phyloP scores from a whole-genome alignment of 2,113 vertebrate species.

The Laticauda laticaudata region DNA sequence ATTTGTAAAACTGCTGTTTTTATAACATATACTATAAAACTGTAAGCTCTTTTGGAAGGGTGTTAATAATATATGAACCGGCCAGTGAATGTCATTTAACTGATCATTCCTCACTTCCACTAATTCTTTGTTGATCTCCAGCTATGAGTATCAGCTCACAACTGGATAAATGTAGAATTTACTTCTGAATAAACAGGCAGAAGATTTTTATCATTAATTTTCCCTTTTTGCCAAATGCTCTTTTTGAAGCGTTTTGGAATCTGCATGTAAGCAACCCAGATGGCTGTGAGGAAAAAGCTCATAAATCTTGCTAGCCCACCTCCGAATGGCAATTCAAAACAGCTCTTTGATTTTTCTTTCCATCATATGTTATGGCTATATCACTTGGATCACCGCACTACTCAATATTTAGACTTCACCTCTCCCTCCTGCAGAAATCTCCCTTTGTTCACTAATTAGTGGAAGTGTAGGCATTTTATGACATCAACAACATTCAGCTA shows the following conservation, averaged over 20 bases:
- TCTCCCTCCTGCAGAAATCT: conserved; percentile 18
- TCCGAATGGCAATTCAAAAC: conserved; percentile 20
- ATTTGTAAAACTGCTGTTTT: background rate
- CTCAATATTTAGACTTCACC: conserved; percentile 26
- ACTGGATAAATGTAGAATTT: background rate
- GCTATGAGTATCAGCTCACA: background rate
- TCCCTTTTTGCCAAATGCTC: background rate
- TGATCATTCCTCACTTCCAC: background rate
- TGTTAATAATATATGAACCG: background rate
- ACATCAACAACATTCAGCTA: conserved; percentile 24
- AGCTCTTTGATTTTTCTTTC: conserved; percentile 24
- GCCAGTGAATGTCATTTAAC: background rate
- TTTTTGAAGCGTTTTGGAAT: conserved; percentile 35
- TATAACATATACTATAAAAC: background rate
- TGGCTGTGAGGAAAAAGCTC: background rate
- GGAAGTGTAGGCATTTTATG: conserved; percentile 38
- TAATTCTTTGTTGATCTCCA: background rate
- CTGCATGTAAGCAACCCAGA: conserved; percentile 14
- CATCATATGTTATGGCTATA: conserved; percentile 35
- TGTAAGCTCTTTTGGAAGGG: background rate
- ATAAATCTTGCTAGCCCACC: background rate
- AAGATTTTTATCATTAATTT: background rate
- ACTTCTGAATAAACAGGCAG: background rate
- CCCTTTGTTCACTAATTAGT: conserved; percentile 49
- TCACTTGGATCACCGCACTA: conserved; percentile 15